Conservation (phyloP, 2,113 vertebrate species). For the Neomonachus schauinslandi region DNA sequence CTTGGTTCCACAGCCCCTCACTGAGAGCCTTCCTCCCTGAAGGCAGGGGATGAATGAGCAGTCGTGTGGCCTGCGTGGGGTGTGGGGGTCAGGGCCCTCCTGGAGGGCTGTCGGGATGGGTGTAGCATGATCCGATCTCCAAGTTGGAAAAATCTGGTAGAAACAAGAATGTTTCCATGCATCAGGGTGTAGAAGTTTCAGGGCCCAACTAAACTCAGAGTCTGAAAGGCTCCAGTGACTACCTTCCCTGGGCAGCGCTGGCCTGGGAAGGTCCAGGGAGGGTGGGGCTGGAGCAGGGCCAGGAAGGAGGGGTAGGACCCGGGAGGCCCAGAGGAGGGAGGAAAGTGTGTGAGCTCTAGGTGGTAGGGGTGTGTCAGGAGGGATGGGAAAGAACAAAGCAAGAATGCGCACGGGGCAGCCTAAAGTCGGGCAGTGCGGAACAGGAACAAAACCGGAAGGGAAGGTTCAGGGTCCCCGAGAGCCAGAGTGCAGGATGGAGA, state of each 20-base stretch:
- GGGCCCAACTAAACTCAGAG: background rate
- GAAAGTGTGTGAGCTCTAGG: background rate
- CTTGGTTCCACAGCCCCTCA: background rate
- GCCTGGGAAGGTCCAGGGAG: background rate
- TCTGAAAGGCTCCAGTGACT: background rate
- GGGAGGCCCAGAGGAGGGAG: background rate
- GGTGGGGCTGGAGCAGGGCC: background rate
- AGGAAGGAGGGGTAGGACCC: background rate
- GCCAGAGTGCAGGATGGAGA: background rate
- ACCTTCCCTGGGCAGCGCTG: background rate
- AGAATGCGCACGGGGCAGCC: accelerated
- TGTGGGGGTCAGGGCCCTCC: background rate
- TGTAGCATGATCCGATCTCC: no score
- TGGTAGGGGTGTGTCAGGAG: background rate
- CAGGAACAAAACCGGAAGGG: background rate
- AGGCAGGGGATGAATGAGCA: background rate
- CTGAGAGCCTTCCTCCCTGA: background rate
- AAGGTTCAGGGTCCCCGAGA: background rate
- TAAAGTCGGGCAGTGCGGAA: background rate
- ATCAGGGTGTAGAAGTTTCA: background rate
- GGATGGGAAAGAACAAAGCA: background rate
- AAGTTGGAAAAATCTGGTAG: background rate
- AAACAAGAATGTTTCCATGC: no score
- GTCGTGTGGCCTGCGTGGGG: background rate
- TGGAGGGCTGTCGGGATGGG: background rate